phyloP scores from a whole-genome alignment of 2,888 invertebrate species.

The Pachymerium ferrugineum region DNA sequence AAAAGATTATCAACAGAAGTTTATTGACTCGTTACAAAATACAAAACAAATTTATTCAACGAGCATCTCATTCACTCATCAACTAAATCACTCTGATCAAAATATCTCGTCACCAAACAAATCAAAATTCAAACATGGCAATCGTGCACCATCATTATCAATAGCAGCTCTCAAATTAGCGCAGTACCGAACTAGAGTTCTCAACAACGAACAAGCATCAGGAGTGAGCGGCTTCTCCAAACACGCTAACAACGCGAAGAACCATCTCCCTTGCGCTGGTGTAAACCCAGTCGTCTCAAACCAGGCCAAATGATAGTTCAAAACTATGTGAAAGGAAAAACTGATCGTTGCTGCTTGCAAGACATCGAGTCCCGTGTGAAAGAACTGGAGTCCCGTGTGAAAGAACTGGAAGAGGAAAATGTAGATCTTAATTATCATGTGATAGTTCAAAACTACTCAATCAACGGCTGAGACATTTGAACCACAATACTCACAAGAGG shows the following conservation, averaged over 20 bases:
- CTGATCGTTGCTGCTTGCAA: no score
- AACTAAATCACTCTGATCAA: constrained; percentile 67
- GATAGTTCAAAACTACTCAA: no score
- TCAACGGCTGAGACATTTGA: constrained; percentile 50
- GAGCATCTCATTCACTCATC: constrained; percentile 47
- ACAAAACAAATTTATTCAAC: not conserved
- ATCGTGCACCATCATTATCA: constrained; percentile 41
- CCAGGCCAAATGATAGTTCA: constrained; percentile 53
- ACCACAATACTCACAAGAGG: constrained; percentile 49
- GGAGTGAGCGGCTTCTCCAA: constrained; percentile 62
- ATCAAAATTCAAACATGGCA: constrained; percentile 57
- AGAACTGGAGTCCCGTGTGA: no score
- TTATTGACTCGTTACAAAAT: no score
- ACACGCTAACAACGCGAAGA: constrained; percentile 62
- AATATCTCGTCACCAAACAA: constrained; percentile 67
- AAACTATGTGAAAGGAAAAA: no score
- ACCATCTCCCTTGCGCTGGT: constrained; percentile 60
- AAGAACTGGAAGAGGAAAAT: no score
- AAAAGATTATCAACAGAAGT: no score
- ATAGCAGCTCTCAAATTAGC: constrained; percentile 46
- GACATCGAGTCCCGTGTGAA: no score
- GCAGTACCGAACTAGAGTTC: constrained; percentile 61
- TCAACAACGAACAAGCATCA: constrained; percentile 60
- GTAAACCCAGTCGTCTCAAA: constrained; percentile 51
- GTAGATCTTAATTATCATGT: no score